Conservation (phyloP, 2,113 vertebrate genomes). For the Sus scrofa region DNA sequence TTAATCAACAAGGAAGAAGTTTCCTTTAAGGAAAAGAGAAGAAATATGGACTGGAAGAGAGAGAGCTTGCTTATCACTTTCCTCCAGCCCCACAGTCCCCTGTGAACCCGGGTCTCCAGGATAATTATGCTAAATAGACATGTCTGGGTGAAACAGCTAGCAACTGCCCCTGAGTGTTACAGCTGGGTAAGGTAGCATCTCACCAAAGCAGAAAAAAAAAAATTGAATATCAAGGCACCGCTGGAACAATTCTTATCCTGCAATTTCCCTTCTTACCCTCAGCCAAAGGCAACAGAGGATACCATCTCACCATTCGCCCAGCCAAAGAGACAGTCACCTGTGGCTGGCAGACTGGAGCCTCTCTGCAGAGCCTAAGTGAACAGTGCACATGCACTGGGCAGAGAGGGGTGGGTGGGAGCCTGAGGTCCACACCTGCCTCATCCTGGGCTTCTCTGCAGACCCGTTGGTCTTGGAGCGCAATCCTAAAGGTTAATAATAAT, state of each 20-base stretch:
- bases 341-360: background rate
- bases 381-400: rapidly evolving
- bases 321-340: background rate
- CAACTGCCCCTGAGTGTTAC: background rate
- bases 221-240: background rate
- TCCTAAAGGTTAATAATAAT: conserved; percentile 86
- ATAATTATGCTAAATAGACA: background rate
- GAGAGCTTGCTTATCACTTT: background rate
- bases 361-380: background rate
- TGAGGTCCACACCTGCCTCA: rapidly evolving
- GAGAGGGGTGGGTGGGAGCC: background rate
- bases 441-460: background rate
- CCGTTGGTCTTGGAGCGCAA: conserved; percentile 14
- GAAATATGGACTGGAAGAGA: background rate
- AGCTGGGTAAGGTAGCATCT: background rate
- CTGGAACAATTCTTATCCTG: background rate
- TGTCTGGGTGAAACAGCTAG: background rate
- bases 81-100: background rate
- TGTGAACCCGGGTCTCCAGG: background rate
- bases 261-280: background rate
- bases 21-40: conserved; percentile 15
- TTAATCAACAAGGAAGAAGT: background rate
- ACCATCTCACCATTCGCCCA: no score
- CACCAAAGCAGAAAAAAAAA: background rate
- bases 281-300: background rate